Evolutionary conservation across 2,797 vertebrate species (phyloP).

Genomic region (Aselliscus stoliczkanus): DNA sequence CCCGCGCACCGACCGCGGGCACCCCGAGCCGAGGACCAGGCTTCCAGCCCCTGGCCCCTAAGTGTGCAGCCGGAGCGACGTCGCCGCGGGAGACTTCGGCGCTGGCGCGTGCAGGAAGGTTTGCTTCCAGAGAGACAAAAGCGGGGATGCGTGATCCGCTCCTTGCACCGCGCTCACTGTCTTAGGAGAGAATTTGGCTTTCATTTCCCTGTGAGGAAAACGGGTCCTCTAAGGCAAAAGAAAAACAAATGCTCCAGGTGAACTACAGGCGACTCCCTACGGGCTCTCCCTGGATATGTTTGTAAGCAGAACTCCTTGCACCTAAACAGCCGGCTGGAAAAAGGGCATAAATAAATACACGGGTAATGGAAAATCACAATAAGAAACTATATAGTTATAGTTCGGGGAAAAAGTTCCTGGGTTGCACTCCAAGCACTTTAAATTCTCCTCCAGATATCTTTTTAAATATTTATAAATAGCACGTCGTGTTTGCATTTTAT

Average conservation of each 20-base stretch:
- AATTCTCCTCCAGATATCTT: constrained; percentile 30
- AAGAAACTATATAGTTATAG: constrained; percentile 38
- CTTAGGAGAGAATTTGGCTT: background rate
- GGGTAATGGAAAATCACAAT: constrained; percentile 30
- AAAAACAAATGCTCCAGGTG: constrained; percentile 31
- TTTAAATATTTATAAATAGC: background rate
- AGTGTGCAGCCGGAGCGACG: background rate
- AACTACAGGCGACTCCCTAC: background rate
- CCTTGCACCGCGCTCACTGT: background rate
- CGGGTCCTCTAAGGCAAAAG: constrained; percentile 9
- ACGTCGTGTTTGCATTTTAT: background rate
- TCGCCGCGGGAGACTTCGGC: background rate
- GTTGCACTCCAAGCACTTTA: background rate
- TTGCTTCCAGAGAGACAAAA: constrained; percentile 63
- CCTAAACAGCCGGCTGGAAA: background rate
- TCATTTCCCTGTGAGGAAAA: background rate
- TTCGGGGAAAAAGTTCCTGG: constrained; percentile 75
- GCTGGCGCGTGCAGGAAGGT: background rate
- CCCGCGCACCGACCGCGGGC: background rate
- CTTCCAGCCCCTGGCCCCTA: background rate
- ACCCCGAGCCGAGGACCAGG: background rate
- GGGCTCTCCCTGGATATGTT: background rate
- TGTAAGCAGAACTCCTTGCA: constrained; percentile 11
- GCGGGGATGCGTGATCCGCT: background rate
- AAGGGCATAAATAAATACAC: constrained; percentile 4